Evolutionary conservation across 1,140 invertebrate species (phyloP), one percentile per base, ranked within the genome.

Genomic region (Penaeus indicus): DNA sequence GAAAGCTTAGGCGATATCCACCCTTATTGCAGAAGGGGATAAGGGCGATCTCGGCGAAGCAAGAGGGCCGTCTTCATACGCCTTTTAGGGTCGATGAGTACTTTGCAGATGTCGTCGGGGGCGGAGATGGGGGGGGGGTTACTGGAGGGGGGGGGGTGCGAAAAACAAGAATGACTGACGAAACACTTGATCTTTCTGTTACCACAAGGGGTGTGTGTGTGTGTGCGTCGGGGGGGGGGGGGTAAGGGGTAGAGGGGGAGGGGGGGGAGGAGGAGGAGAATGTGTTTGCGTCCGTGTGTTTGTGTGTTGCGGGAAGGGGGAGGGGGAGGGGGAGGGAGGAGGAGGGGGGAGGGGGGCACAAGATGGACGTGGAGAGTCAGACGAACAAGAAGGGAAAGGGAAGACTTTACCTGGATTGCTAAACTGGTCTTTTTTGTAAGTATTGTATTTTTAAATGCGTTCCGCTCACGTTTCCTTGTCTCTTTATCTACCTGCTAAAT

Each of bases 101-200:
- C 67, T 32, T 72, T 72, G n/a, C 67, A 72, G 67, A 72, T 72
- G 67, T 72, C 67, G 67, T 32, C 67, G 32, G 67, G 67, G 67
- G 67, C 27, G 67, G n/a, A 32, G n/a, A n/a, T 22, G n/a, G 54
- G 16, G 54, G 54, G 54, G 54, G 54, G 0, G 54, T 0, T 3
- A 10, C 3, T 7, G 67, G 21, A 8, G 67, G 22, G n/a, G 67
- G n/a, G 67, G n/a, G 22, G n/a, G 16, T n/a, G n/a, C 67, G 67
- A 72, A 72, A 72, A 72, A 72, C 67, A 72, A 32, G 67, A 32
- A 72, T 72, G 67, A 72, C 67, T 22, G 67, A 72, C 67, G 67
- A 32, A 72, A 72, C 54, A 54, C 54, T 54, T 54, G 54, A 54
- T 54, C 54, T 54, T 54, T 54, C 54, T 54, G 54, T 54, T 72